Percentiles rank a stretch among this genome's conserved stretches.
Evolutionary conservation across 2,888 invertebrate genomes (phyloP).

Genomic region (Ellobium chinense): DNA sequence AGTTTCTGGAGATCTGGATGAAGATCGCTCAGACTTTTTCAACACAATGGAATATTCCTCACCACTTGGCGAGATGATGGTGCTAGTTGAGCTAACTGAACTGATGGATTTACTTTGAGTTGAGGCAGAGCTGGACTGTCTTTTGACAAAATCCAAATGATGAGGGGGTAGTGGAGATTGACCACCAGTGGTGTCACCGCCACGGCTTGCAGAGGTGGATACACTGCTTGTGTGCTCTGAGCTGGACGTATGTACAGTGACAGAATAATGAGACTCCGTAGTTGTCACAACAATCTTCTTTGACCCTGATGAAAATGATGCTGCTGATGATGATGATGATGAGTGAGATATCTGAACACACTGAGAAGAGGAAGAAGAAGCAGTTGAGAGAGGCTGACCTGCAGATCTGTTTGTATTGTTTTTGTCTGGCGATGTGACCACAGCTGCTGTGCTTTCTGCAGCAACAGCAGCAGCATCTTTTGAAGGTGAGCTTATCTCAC

Average conservation of each 20-base stretch:
- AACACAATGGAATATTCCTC: constrained; percentile 38
- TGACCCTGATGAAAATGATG: neutral
- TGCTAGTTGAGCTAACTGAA: neutral
- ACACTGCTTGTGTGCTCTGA: neutral
- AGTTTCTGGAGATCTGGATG: neutral
- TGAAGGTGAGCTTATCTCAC: no score
- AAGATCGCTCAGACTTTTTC: constrained; percentile 29
- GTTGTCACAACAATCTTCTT: neutral
- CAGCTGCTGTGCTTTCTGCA: neutral
- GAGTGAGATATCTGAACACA: constrained; percentile 13
- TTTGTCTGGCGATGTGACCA: no score
- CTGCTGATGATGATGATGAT: constrained; percentile 5
- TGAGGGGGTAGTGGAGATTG: neutral
- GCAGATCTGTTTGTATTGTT: neutral
- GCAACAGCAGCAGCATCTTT: neutral
- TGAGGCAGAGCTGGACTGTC: neutral
- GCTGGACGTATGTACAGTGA: neutral
- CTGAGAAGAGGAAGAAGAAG: neutral
- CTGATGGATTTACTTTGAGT: neutral
- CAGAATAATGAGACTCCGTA: constrained; percentile 13
- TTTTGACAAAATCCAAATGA: neutral
- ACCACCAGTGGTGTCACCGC: neutral
- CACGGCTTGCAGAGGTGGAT: no score
- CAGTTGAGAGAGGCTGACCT: neutral
- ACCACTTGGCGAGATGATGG: neutral